Conservation (phyloP, 1,140 invertebrate species). For the Bombus pascuorum region DNA sequence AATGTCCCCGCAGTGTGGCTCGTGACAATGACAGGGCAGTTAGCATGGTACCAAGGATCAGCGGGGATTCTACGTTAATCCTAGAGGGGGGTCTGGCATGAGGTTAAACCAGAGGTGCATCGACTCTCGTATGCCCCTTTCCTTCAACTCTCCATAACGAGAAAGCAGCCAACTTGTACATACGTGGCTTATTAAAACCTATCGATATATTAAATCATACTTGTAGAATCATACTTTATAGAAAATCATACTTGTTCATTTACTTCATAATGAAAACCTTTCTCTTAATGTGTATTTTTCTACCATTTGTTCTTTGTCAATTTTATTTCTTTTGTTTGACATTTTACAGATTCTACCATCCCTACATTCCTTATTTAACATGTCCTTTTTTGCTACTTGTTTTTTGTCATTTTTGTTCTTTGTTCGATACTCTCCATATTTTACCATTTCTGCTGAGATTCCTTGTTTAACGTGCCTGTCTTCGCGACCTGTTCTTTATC, state of each 20-base stretch:
- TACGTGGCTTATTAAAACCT: not conserved
- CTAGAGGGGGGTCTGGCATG: conserved; percentile 35
- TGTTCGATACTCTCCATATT: no score
- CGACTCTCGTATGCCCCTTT: conserved; percentile 36
- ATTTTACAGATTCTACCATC: no score
- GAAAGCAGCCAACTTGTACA: not conserved
- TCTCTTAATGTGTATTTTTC: no score
- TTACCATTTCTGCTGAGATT: no score
- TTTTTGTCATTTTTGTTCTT: no score
- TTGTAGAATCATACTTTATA: not conserved
- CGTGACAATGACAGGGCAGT: conserved; percentile 69
- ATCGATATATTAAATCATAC: not conserved
- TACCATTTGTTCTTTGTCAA: no score
- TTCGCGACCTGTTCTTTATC: no score
- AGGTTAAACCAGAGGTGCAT: conserved; percentile 11
- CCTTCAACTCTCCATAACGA: not conserved
- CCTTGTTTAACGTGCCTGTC: no score
- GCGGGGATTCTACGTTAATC: conserved; percentile 36
- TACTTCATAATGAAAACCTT: not conserved
- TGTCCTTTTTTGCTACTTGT: no score
- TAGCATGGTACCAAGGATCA: conserved; percentile 59
- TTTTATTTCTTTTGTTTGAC: no score
- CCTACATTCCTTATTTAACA: no score
- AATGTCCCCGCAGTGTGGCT: conserved; percentile 65
- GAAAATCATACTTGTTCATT: not conserved